These are phyloP conservation scores for Geococcyx californianus DNA, from an alignment of 2,113 vertebrate species.

Conservation along the genomic window DNA sequence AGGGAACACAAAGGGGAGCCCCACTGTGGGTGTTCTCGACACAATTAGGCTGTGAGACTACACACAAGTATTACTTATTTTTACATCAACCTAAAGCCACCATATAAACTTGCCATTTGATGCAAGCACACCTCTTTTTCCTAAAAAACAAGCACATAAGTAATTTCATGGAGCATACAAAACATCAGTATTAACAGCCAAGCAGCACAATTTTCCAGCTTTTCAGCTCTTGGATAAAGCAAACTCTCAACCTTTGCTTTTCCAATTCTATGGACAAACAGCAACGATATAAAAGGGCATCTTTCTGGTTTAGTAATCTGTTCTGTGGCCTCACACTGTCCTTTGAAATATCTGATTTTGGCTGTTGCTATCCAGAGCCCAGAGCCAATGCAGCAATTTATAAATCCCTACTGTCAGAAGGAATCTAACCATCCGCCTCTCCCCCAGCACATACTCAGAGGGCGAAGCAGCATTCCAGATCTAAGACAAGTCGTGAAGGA, in stretches of 20 bases:
- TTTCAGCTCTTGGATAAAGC: constrained; percentile 29
- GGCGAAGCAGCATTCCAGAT: background rate
- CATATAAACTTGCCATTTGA: background rate
- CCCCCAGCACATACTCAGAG: constrained; percentile 9
- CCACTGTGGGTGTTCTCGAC: background rate
- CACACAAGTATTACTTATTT: background rate
- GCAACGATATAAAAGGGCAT: constrained; percentile 20
- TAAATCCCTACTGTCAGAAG: constrained; percentile 38
- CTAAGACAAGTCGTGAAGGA: constrained; percentile 7
- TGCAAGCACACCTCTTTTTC: background rate
- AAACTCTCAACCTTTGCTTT: constrained; percentile 27
- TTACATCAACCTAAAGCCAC: background rate
- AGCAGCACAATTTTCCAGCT: constrained; percentile 39
- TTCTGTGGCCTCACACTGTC: background rate
- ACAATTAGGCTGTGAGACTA: background rate
- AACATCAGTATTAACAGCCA: background rate
- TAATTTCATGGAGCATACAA: constrained; percentile 28
- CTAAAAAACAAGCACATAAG: background rate
- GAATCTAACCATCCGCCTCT: constrained; percentile 24
- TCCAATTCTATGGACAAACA: constrained; percentile 39
- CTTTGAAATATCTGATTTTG: constrained; percentile 17
- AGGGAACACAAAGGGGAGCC: background rate
- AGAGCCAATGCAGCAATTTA: constrained; percentile 35
- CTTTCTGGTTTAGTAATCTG: constrained; percentile 45
- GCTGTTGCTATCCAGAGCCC: constrained; percentile 12